Evolutionary conservation across 2,888 invertebrate genomes (phyloP), one percentile per base, ranked within the genome.

Genomic region (Podabrus alpinus): DNA sequence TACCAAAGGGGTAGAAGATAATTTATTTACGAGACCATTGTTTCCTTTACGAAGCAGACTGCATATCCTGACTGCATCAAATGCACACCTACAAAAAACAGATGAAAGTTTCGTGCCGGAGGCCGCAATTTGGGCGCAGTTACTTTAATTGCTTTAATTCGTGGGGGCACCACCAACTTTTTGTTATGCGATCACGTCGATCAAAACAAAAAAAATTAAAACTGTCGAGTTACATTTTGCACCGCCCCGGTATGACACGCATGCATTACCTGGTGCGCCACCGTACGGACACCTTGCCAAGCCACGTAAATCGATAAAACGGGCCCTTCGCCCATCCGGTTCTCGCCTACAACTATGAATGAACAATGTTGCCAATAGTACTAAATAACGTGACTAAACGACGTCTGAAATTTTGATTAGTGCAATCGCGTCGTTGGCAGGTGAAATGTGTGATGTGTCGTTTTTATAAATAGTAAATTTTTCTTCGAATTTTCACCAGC

Each of bases 401-500:
- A 19, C 66, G 68, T 68, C 25, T 24, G 45, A 69, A 72, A 69
- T n/a, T 24, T 15, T 25, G 69, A 69, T 73, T 69, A 73, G 73
- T 73, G 59, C 25, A 59, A 69, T 16, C 73, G 73, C 69, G 73
- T 73, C 64, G 73, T 73, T 73, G 73, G 73, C 73, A 73, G 66
- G 68, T 69, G 73, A 64, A 25, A 19, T 17, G 29, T 59, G 73
- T 73, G 45, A 73, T 69, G 73, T 69, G 69, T 69, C 45, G 73
- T 73, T 11, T 45, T 29, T 73, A 69, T 69, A 68, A 72, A 68
- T 72, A 66, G 59, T 25, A 19, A 19, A 68, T 17, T 59, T 68
- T 16, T 29, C 15, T 24, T 61, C 24, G 45, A 66, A 66, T 29
- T 19, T 59, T 66, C 17, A 11, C 25, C 16, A 29, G 13, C 15